A percentile compares a stretch with the other conserved stretches of the same genome.
These are phyloP conservation scores for Papilio gigon DNA, from an alignment of 2,888 invertebrate genomes.

Conservation along the genomic window DNA sequence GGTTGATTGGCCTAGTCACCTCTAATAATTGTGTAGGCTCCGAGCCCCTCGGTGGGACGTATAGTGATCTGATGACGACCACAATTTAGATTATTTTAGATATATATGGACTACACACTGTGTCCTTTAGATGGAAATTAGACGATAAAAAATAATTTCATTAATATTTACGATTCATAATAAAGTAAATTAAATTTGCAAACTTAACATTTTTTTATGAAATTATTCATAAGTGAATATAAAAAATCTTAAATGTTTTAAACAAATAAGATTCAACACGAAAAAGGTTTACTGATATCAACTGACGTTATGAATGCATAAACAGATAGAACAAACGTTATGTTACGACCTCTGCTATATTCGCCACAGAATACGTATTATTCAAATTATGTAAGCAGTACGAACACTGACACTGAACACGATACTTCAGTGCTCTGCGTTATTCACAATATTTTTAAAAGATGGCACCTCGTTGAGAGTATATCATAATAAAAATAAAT, in stretches of 20 bases:
- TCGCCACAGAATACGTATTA: slow-evolving; percentile 3
- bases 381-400: slow-evolving; percentile 6
- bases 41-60: too few relatives aligned
- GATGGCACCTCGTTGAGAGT: background rate
- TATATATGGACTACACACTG: too few relatives aligned
- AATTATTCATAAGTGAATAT: background rate
- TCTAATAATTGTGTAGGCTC: too few relatives aligned
- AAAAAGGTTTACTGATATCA: background rate
- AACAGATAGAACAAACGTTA: background rate
- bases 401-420: background rate
- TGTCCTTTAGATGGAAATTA: too few relatives aligned
- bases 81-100: too few relatives aligned
- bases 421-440: background rate
- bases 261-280: background rate
- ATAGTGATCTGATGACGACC: too few relatives aligned
- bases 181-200: background rate
- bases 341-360: background rate
- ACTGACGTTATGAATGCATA: slow-evolving; percentile 6
- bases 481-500: slow-evolving; percentile 2
- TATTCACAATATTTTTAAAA: slow-evolving; percentile 1
- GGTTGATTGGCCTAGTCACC: too few relatives aligned
- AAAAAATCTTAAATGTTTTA: background rate
- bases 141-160: too few relatives aligned
- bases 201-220: too few relatives aligned
- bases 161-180: background rate